Percentiles rank a stretch among this genome's conserved stretches.
Conservation (phyloP, 1,140 invertebrate genomes). For the Stenopsyche tienmushanensis region DNA sequence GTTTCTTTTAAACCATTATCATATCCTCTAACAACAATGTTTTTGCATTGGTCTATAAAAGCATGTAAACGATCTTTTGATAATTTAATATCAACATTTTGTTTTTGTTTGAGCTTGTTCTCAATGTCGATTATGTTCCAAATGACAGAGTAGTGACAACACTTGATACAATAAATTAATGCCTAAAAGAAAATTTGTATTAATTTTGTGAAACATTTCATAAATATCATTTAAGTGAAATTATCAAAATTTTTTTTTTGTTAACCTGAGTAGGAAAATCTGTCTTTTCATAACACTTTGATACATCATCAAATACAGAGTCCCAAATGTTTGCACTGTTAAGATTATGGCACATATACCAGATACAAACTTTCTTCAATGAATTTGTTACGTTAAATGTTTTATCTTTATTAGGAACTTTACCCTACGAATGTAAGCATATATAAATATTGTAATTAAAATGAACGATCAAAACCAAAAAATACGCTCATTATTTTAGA, state of each 20-base stretch:
- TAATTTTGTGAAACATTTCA: neutral
- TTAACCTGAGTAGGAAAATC: slow-evolving; percentile 48
- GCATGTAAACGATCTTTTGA: slow-evolving; percentile 68
- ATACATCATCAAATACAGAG: slow-evolving; percentile 81
- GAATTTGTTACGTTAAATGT: slow-evolving; percentile 87
- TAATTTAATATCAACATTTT: slow-evolving; percentile 48
- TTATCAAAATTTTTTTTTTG: neutral
- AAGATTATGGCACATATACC: slow-evolving; percentile 92
- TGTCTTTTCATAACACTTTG: slow-evolving; percentile 46
- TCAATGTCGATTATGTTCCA: slow-evolving; percentile 86
- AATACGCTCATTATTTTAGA: slow-evolving; percentile 13
- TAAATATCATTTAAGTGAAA: neutral
- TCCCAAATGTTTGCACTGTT: slow-evolving; percentile 90
- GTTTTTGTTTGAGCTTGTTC: slow-evolving; percentile 65
- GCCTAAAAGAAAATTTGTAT: slow-evolving; percentile 61
- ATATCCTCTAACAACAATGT: slow-evolving; percentile 62
- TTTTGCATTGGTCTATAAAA: slow-evolving; percentile 74
- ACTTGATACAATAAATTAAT: slow-evolving; percentile 84
- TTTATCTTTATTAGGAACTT: slow-evolving; percentile 95
- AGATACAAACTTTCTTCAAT: slow-evolving; percentile 88
- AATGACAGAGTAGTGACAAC: slow-evolving; percentile 84
- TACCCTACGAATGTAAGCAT: slow-evolving; percentile 56
- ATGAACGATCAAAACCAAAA: slow-evolving; percentile 1
- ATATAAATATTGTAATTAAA: too few species aligned
- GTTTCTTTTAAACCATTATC: slow-evolving; percentile 59